Evolutionary conservation across 2,113 vertebrate genomes (phyloP).

Genomic region (Dolichallabes microphthalmus): DNA sequence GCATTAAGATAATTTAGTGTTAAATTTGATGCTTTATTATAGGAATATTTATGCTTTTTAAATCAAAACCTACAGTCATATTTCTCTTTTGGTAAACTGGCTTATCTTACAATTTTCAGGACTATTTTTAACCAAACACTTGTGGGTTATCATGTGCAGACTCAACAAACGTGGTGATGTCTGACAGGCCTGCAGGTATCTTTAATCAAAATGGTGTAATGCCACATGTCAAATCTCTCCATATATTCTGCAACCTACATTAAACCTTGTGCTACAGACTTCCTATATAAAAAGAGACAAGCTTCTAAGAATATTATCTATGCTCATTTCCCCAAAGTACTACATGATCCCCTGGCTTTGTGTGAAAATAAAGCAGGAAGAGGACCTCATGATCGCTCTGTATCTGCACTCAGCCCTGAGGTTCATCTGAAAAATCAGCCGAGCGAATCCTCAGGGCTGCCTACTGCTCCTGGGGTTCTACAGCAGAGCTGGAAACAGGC

Average conservation of each 20-base stretch:
- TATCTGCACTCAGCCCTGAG: constrained; percentile 57
- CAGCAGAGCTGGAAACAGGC: constrained; percentile 67
- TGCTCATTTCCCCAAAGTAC: constrained; percentile 12
- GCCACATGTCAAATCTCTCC: neutral
- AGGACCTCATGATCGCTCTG: constrained; percentile 36
- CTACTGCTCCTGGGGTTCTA: constrained; percentile 43
- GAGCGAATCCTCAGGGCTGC: constrained; percentile 22
- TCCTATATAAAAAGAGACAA: neutral
- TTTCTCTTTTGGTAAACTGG: no score
- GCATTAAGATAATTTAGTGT: neutral
- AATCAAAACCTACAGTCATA: neutral
- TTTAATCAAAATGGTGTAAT: neutral
- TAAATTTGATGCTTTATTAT: neutral
- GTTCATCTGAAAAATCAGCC: constrained; percentile 67
- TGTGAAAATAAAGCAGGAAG: neutral
- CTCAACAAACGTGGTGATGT: neutral
- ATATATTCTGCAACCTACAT: neutral
- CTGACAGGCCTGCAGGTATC: neutral
- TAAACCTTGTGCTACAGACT: neutral
- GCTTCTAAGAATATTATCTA: neutral
- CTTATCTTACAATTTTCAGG: neutral
- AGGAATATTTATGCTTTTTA: neutral
- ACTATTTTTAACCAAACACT: neutral
- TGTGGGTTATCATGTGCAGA: neutral
- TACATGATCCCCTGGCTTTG: neutral